Evolutionary conservation across 2,797 vertebrate species (phyloP).

Genomic region (Danio tinwini): DNA sequence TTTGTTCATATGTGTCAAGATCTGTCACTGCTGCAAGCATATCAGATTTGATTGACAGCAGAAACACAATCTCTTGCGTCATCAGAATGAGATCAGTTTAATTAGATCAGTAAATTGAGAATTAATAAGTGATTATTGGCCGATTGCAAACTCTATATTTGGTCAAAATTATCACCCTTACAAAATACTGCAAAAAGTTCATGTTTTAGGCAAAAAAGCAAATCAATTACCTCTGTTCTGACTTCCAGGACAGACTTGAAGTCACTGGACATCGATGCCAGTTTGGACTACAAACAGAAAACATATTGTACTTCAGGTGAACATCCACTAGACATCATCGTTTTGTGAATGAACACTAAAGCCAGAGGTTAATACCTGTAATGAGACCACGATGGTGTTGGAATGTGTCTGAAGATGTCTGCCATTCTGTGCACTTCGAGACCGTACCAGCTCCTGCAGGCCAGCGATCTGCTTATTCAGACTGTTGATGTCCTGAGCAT

Average conservation of each 20-base stretch:
- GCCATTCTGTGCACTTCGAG: slow-evolving; percentile 76
- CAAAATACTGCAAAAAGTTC: too few relatives aligned
- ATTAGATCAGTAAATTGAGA: too few relatives aligned
- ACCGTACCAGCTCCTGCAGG: slow-evolving; percentile 80
- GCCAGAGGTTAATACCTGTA: slow-evolving; percentile 68
- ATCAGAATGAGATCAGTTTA: too few relatives aligned
- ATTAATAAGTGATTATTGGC: too few relatives aligned
- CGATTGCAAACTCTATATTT: too few relatives aligned
- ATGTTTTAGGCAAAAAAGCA: background rate
- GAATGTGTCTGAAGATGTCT: slow-evolving; percentile 83
- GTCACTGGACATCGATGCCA: slow-evolving; percentile 85
- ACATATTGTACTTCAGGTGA: background rate
- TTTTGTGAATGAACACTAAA: background rate
- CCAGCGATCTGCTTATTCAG: slow-evolving; percentile 86
- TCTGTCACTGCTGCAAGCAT: too few relatives aligned
- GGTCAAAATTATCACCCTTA: too few relatives aligned
- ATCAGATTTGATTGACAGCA: too few relatives aligned
- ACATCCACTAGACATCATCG: background rate
- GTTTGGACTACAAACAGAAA: slow-evolving; percentile 75
- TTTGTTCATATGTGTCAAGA: too few relatives aligned
- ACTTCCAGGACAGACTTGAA: slow-evolving; percentile 86
- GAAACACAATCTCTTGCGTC: too few relatives aligned
- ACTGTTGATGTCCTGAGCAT: slow-evolving; percentile 81
- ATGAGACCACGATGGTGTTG: slow-evolving; percentile 82
- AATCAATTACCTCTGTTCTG: slow-evolving; percentile 79